These are phyloP conservation scores for Anniella stebbinsi DNA, from an alignment of 2,797 vertebrate species.

Conservation along the genomic window DNA sequence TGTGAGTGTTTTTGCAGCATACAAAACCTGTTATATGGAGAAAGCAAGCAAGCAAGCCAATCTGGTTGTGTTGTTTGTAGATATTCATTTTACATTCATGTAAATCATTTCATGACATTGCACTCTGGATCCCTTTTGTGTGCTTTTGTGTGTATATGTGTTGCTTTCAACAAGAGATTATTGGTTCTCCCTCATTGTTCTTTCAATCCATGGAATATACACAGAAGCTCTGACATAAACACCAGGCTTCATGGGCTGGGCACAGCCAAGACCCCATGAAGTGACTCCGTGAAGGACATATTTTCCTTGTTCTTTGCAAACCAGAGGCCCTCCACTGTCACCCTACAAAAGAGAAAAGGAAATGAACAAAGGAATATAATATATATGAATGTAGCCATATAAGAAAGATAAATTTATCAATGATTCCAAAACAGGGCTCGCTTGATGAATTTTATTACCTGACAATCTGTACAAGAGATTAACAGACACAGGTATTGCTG, in stretches of 20 bases:
- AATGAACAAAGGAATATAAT: neutral
- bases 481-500: neutral
- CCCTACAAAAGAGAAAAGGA: conserved; percentile 80
- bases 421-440: neutral
- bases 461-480: neutral
- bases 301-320: conserved; percentile 86
- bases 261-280: conserved; percentile 96
- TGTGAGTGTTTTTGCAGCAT: conserved; percentile 41
- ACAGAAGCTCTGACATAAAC: conserved; percentile 92
- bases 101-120: conserved; percentile 53
- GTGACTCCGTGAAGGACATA: conserved; percentile 94
- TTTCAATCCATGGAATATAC: conserved; percentile 88
- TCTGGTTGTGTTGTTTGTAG: conserved; percentile 14
- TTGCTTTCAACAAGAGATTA: conserved; percentile 33
- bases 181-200: conserved; percentile 72
- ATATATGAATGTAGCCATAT: neutral
- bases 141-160: rapidly evolving
- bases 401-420: neutral
- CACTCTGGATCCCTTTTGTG: conserved; percentile 44
- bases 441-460: neutral
- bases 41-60: neutral
- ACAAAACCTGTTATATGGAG: neutral
- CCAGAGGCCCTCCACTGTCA: conserved; percentile 96
- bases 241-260: conserved; percentile 92
- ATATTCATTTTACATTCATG: conserved; percentile 55